Percentiles rank a stretch among this genome's conserved stretches.
phyloP scores from a whole-genome alignment of 1,140 invertebrate species.

The Zaprionus capensis region DNA sequence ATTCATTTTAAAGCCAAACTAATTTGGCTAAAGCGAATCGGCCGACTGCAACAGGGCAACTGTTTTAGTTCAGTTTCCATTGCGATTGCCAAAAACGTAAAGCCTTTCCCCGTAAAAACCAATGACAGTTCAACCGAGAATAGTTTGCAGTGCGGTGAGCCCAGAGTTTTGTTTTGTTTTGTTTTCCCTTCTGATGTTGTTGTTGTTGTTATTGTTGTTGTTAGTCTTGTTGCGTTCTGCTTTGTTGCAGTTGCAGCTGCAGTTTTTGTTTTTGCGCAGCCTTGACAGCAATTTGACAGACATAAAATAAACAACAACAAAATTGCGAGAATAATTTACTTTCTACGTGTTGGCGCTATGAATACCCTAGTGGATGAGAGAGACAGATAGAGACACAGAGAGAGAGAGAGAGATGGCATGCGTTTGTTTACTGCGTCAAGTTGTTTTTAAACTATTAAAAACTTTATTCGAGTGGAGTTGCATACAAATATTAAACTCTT shows the following conservation, averaged over 20 bases:
- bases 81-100: slow-evolving; percentile 28
- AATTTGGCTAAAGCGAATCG: slow-evolving; percentile 26
- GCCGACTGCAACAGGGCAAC: slow-evolving; percentile 36
- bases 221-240: slow-evolving; percentile 19
- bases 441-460: not conserved
- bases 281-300: slow-evolving; percentile 78
- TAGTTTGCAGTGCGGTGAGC: slow-evolving; percentile 35
- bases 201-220: slow-evolving; percentile 29
- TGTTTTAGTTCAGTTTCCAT: slow-evolving; percentile 7
- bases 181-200: slow-evolving; percentile 36
- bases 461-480: not conserved
- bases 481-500: not conserved
- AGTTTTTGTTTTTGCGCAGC: slow-evolving; percentile 48
- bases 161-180: slow-evolving; percentile 41
- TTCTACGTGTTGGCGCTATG: slow-evolving; percentile 3
- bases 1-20: slow-evolving; percentile 27
- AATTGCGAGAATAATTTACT: slow-evolving; percentile 21
- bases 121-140: slow-evolving; percentile 52
- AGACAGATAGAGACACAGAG: not conserved
- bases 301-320: slow-evolving; percentile 60
- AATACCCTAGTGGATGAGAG: not conserved
- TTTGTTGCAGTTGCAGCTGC: slow-evolving; percentile 57
- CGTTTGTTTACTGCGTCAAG: slow-evolving; percentile 7
- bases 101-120: slow-evolving; percentile 40
- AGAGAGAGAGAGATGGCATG: not conserved